Base-by-base conservation (phyloP, 92 coral and sea anemone species). In the Phymanthus crucifer region DNA sequence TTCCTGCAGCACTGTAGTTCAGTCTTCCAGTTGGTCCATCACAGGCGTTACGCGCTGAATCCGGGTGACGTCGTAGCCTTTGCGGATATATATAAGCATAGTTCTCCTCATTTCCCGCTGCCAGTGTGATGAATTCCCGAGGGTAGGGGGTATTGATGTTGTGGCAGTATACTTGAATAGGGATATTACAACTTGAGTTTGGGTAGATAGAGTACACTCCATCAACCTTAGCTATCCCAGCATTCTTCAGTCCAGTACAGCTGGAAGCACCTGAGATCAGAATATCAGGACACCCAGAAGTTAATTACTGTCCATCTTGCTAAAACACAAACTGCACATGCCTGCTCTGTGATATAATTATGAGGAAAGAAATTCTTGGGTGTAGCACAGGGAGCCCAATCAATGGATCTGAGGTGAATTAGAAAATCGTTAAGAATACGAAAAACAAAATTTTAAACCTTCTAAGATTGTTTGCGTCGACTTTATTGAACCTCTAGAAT, bases 111-210 rank as follows among this genome's bases (percentile, higher is more conserved):
- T 70, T 86, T 3, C 99, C 99, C 14, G 98, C 89, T 0, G 86
- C 88, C 19, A 93, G 89, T 9, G 94, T 93, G 70, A 96, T 45
- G 72, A 81, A 96, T 37, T 94, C 99, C 48, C 87, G 90, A 5
- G 99, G 98, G 1, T 82, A 56, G 23, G 88, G 88, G 23, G 98
- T 93, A 78, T 90, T 91, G 93, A 96, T 93, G 46, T 93, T 98
- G 73, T 91, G 90, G 67, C 99, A 96, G 89, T 93, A 96, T 9
- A 96, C 97, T 66, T 86, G 91, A 29, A 96, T 75, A 1, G 99
- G 99, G 0, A 84, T 78, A 75, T 89, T 85, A 54, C 99, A 96
- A 82, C 81, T 90, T 58, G 89, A 36, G 83, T 91, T 88, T 24
- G 90, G 81, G 85, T 96, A 92, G 31, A 96, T 79, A 38, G 75